Evolutionary conservation across 2,113 vertebrate genomes (phyloP), one percentile per base, ranked within the genome.

Genomic region (Oncorhynchus mykiss): DNA sequence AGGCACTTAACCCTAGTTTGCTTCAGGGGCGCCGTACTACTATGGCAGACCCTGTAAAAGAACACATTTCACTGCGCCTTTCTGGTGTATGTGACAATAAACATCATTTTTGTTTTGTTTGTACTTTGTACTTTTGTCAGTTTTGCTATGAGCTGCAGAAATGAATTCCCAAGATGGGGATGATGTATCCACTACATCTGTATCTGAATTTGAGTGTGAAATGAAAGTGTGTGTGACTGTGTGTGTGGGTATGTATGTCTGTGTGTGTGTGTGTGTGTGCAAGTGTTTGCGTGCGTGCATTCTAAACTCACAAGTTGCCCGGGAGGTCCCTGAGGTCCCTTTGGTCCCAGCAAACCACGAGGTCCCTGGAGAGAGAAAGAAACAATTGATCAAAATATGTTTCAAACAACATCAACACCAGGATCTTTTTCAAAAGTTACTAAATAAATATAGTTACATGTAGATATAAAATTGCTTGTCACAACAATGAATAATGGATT

Each of bases 271-370:
- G 27, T 27, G 27, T 27, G 27, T 27, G 27, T 3, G 25, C 25
- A 12, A 6, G 66, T 18, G 13, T 29, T 16, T 25, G 25, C 5
- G 29, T 22, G 71, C 2, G 70, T 5, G 54, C 12, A 31, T 49
- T 12, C 18, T 71, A 11, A n/a, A 95, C 97, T 96, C 91, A 99
- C 98, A 18, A 95, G 96, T 70, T 95, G 92, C 84, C 98, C 98
- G 0, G 96, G 87, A 13, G 96, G 90, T 64, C 98, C 98, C 0
- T 96, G 95, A 1, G 96, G 96, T 78, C 98, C 98, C 84, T 98
- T 99, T 0, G 98, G 97, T 91, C 98, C 98, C 71, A 98, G 81
- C 71, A 99, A 92, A 81, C 98, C 98, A 78, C 97, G 95, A 3
- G 96, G 96, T 60, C 98, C 98, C 98, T 99, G 39, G 11, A 7